Evolutionary conservation across 1,140 invertebrate species (phyloP), one percentile per base, ranked within the genome.

Genomic region (Drosophila pectinifera): DNA sequence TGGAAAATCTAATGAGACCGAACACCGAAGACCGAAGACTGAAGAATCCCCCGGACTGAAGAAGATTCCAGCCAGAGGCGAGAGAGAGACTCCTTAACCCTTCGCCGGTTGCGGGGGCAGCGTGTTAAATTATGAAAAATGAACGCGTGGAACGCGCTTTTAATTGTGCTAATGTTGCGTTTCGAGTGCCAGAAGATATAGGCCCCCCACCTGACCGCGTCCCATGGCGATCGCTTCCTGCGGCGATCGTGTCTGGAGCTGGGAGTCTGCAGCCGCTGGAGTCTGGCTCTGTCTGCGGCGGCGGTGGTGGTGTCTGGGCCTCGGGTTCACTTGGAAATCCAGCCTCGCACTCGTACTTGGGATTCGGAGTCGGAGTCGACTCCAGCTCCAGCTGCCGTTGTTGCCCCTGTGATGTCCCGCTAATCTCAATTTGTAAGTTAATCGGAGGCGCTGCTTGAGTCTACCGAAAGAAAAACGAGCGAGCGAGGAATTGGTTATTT

Each of bases 61-160:
- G 13, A 56, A 51, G 24, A 69, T 24, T 46, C 68, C 45, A 54
- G 20, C 48, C 48, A 24, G 53, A 26, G 54, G 56, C 41, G 39
- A 43, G 41, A 46, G 45, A n/a, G 45, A 34, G 31, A 86, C 82
- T 79, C 78, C 78, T 78, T 55, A 73, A 58, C 74, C 80, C 63
- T 26, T 45, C 53, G 56, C 46, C 34, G 31, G 41, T 81, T 89
- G 84, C 84, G 84, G 84, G 84, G 84, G 84, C 84, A 89, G 84
- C 85, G 84, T 89, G 84, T 90, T 89, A 89, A 89, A 89, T 89
- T 84, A 89, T 89, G 85, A 89, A 89, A 89, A 89, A 89, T 89
- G 84, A 90, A 84, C 69, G 80, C 84, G 76, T 80, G 88, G 85
- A 84, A 89, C 84, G 73, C 85, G 80, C 84, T 84, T 89, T 89